A percentile compares a stretch with the other conserved stretches of the same genome.
Conservation (phyloP, 2,113 vertebrate genomes). For the Callopanchax toddi region DNA sequence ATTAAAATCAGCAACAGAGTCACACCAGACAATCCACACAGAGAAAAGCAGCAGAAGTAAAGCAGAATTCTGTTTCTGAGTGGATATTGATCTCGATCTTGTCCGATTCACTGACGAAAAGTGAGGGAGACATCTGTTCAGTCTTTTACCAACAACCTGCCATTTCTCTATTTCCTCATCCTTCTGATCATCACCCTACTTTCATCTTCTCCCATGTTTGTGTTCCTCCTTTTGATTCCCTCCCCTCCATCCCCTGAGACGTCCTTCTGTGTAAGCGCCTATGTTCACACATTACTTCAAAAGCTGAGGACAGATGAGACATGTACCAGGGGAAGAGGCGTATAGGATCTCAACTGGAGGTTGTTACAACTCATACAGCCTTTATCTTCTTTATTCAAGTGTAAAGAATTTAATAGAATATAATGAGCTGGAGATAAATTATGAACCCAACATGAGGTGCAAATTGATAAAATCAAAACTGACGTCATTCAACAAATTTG, state of each 20-base stretch:
- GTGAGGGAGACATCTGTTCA: too few relatives aligned
- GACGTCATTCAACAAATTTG: too few relatives aligned
- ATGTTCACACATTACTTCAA: constrained; percentile 49
- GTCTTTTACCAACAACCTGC: constrained; percentile 17
- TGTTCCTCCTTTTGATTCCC: constrained; percentile 9
- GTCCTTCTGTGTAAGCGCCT: constrained; percentile 1
- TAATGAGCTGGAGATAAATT: background rate
- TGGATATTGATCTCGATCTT: constrained; percentile 4
- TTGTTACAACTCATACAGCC: background rate
- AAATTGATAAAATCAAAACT: too few relatives aligned
- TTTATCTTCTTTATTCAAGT: background rate
- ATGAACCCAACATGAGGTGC: too few relatives aligned
- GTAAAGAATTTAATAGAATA: background rate
- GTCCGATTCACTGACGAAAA: too few relatives aligned
- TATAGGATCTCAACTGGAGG: background rate
- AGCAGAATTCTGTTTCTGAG: background rate
- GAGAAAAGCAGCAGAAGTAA: too few relatives aligned
- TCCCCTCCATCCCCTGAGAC: constrained; percentile 31
- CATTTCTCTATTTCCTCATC: background rate
- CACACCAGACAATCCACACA: too few relatives aligned
- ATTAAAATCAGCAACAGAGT: background rate
- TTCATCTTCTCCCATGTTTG: constrained; percentile 46
- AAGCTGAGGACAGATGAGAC: constrained; percentile 23
- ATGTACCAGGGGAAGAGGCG: constrained; percentile 6
- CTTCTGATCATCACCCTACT: constrained; percentile 6